These are phyloP conservation scores for Wasmannia auropunctata DNA, from an alignment of 1,140 invertebrate species.

Conservation along the genomic window DNA sequence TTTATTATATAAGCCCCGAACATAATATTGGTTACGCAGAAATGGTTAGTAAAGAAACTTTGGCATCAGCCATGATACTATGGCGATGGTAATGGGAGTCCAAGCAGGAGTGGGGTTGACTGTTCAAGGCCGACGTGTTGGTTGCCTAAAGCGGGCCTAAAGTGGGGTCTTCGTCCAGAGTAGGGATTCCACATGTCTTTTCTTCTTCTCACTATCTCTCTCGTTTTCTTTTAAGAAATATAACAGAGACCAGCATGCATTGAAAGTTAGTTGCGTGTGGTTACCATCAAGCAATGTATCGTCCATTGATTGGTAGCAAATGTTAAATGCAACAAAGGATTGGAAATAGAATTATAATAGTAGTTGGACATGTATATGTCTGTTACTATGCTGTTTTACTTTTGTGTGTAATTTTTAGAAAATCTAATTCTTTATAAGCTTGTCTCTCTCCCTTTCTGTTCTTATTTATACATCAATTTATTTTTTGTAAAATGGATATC, in stretches of 20 bases:
- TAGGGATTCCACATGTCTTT: conserved; percentile 24
- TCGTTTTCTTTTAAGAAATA: conserved; percentile 13
- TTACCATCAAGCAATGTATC: conserved; percentile 55
- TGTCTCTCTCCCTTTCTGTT: neutral
- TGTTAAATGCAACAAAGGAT: neutral
- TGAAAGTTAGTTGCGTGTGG: conserved; percentile 67
- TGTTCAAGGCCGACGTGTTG: conserved; percentile 80
- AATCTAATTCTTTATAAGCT: neutral
- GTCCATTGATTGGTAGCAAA: neutral
- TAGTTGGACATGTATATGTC: neutral
- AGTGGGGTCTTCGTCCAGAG: conserved; percentile 40
- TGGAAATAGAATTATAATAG: neutral
- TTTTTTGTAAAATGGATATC: neutral
- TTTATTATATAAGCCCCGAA: conserved; percentile 47
- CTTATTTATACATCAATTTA: neutral
- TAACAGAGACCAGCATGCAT: conserved; percentile 39
- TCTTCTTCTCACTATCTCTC: neutral
- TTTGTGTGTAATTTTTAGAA: neutral
- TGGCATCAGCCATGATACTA: conserved; percentile 75
- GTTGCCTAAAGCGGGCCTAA: conserved; percentile 68
- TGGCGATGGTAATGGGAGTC: conserved; percentile 70
- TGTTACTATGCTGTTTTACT: neutral
- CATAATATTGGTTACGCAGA: conserved; percentile 63
- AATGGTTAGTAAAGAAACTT: conserved; percentile 67
- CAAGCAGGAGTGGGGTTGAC: conserved; percentile 59